These are phyloP conservation scores for Cheumatopsyche charites DNA, from an alignment of 1,140 invertebrate genomes.

Conservation along the genomic window DNA sequence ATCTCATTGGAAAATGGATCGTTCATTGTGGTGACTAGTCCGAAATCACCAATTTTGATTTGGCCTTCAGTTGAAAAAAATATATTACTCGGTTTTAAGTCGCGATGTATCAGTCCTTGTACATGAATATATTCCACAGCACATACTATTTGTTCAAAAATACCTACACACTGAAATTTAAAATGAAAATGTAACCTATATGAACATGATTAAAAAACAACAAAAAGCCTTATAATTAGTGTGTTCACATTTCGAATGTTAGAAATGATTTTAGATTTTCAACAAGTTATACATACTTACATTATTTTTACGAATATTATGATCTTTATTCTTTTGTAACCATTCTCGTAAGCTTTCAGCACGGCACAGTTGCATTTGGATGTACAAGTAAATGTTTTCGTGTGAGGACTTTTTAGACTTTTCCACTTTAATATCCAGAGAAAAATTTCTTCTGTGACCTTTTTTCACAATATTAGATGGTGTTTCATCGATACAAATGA, in stretches of 20 bases:
- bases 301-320: slow-evolving; percentile 52
- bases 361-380: slow-evolving; percentile 96
- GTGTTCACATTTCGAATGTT: no score
- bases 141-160: slow-evolving; percentile 92
- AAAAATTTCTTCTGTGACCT: slow-evolving; percentile 54
- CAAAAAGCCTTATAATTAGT: neutral
- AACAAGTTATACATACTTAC: no score
- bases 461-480: slow-evolving; percentile 26
- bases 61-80: slow-evolving; percentile 90
- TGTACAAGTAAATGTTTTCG: slow-evolving; percentile 81
- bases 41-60: slow-evolving; percentile 97
- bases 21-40: slow-evolving; percentile 85
- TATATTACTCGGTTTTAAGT: slow-evolving; percentile 96
- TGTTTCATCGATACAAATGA: neutral
- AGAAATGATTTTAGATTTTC: no score
- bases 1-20: slow-evolving; percentile 55
- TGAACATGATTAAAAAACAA: neutral
- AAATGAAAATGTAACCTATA: no score
- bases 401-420: slow-evolving; percentile 44
- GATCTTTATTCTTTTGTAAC: slow-evolving; percentile 67
- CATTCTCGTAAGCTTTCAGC: slow-evolving; percentile 90
- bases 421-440: slow-evolving; percentile 57
- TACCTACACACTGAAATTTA: slow-evolving; percentile 67
- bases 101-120: slow-evolving; percentile 90
- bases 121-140: slow-evolving; percentile 96